Evolutionary conservation across 1,140 invertebrate genomes (phyloP).

Genomic region (Archivesica marissinica): DNA sequence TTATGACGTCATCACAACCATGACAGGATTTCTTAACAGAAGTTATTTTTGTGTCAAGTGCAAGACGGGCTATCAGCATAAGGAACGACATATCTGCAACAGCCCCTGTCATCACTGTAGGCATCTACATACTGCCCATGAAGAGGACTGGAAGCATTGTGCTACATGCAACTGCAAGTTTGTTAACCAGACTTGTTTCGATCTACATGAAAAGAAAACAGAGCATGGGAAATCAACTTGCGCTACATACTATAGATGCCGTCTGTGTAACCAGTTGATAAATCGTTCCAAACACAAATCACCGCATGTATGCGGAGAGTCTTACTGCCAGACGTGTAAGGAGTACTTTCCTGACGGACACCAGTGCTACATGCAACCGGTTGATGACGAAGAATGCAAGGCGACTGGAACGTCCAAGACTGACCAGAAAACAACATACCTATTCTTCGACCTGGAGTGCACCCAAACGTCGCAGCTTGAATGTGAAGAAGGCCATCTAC

Average conservation of each 20-base stretch:
- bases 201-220: constrained; percentile 28
- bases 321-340: constrained; percentile 60
- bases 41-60: constrained; percentile 57
- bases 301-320: constrained; percentile 49
- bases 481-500: constrained; percentile 42
- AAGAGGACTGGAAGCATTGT: constrained; percentile 49
- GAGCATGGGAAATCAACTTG: constrained; percentile 38
- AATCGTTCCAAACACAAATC: constrained; percentile 39
- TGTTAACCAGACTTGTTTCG: constrained; percentile 40
- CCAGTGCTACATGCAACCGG: constrained; percentile 61
- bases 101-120: constrained; percentile 17
- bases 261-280: constrained; percentile 25
- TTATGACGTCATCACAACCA: constrained; percentile 60
- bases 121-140: constrained; percentile 14
- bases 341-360: constrained; percentile 44
- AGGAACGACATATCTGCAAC: constrained; percentile 59
- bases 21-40: constrained; percentile 54
- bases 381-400: neutral
- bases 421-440: constrained; percentile 43
- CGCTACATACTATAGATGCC: constrained; percentile 42
- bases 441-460: constrained; percentile 64
- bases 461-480: constrained; percentile 41
- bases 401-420: neutral
- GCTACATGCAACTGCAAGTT: constrained; percentile 49
- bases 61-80: constrained; percentile 55